These are phyloP conservation scores for Ceratosolen fusciceps DNA, from an alignment of 1,140 invertebrate species.

Conservation along the genomic window DNA sequence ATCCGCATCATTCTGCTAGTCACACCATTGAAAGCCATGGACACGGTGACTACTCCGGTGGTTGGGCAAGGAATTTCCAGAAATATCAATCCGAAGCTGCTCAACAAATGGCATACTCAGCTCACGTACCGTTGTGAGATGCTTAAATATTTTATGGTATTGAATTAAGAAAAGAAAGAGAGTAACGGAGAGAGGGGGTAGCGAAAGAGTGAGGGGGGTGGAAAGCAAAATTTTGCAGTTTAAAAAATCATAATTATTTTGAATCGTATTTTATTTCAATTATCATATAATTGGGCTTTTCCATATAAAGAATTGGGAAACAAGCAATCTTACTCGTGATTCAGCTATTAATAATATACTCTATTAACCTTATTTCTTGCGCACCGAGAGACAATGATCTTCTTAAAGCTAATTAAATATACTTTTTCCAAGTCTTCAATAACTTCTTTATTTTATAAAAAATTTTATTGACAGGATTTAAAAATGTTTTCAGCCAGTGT, in stretches of 20 bases:
- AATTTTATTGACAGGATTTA: too few relatives aligned
- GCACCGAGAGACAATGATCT: neutral
- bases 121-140: slow-evolving; percentile 65
- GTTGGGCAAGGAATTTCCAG: slow-evolving; percentile 75
- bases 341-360: neutral
- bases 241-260: too few relatives aligned
- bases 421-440: too few relatives aligned
- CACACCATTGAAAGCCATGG: slow-evolving; percentile 68
- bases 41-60: slow-evolving; percentile 73
- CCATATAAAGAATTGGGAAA: neutral
- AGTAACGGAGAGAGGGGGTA: neutral
- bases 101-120: slow-evolving; percentile 78
- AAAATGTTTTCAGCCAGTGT: too few relatives aligned
- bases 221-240: too few relatives aligned
- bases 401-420: neutral
- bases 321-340: neutral
- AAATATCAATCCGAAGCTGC: slow-evolving; percentile 68
- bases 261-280: neutral
- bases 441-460: too few relatives aligned
- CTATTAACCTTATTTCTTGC: slow-evolving; percentile 3
- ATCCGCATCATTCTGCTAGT: slow-evolving; percentile 75
- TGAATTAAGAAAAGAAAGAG: neutral
- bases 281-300: neutral
- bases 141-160: neutral
- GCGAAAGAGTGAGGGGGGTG: neutral